Evolutionary conservation across 2,113 vertebrate species (phyloP).

Genomic region (Dinomys branickii): DNA sequence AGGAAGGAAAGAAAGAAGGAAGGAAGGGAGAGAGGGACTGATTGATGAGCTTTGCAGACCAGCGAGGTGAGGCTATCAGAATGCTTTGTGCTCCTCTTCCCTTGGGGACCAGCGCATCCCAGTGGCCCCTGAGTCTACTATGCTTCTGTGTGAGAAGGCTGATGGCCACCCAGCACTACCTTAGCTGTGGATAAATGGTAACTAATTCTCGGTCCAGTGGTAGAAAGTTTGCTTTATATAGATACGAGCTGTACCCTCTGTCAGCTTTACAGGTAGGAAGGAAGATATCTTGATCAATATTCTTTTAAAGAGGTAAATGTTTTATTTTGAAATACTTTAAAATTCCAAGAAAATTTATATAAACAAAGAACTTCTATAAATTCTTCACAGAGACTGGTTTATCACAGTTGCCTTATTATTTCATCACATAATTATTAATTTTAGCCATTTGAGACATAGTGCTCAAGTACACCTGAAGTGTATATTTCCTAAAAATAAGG

Average conservation of each 20-base stretch:
- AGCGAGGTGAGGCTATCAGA: accelerated
- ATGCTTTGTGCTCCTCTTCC: background rate
- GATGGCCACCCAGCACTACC: background rate
- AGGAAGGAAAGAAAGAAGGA: background rate
- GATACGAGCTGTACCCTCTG: background rate
- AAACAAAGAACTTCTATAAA: background rate
- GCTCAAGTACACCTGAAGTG: background rate
- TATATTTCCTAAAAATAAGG: background rate
- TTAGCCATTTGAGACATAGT: background rate
- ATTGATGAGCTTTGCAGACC: background rate
- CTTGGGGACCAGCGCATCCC: background rate
- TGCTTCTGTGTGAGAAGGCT: background rate
- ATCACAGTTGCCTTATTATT: background rate
- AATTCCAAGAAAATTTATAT: background rate
- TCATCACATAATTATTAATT: background rate
- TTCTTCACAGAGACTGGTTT: background rate
- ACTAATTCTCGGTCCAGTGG: background rate
- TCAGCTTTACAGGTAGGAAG: background rate
- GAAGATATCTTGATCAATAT: background rate
- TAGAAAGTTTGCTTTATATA: background rate
- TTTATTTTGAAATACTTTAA: conserved; percentile 24
- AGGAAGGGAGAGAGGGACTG: background rate
- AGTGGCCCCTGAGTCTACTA: background rate
- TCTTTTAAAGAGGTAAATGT: background rate
- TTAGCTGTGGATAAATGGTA: background rate